Evolutionary conservation across 2,113 vertebrate genomes (phyloP).

Genomic region (Zingel zingel): DNA sequence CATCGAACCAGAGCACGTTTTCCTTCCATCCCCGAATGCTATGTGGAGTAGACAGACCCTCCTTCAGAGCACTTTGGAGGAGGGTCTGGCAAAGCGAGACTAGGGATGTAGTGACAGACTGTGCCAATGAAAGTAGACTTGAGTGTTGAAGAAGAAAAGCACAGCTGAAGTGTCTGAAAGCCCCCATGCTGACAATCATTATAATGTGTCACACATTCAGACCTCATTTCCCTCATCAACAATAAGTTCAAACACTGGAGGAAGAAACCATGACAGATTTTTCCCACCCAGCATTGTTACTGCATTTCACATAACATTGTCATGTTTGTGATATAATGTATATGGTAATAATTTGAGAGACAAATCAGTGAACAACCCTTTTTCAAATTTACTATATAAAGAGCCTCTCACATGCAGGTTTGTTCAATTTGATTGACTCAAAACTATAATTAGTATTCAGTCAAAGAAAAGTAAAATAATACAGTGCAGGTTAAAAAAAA

Average conservation of each 20-base stretch:
- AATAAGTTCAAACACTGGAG: slow-evolving; percentile 7
- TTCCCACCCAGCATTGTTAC: neutral
- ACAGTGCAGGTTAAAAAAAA: no score
- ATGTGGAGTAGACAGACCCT: no score
- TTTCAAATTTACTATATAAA: no score
- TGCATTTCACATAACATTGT: neutral
- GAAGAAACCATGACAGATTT: neutral
- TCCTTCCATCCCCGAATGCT: no score
- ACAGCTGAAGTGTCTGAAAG: slow-evolving; percentile 28
- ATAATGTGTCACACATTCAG: slow-evolving; percentile 43
- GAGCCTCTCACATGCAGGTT: neutral
- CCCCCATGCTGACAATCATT: neutral
- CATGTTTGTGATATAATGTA: neutral
- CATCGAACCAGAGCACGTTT: no score
- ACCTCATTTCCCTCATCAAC: slow-evolving; percentile 31
- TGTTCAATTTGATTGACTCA: neutral
- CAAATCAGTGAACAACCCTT: neutral
- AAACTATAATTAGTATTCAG: neutral
- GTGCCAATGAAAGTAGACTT: slow-evolving; percentile 39
- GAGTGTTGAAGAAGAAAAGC: slow-evolving; percentile 51
- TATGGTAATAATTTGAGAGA: neutral
- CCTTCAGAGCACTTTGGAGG: no score
- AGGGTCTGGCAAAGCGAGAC: no score
- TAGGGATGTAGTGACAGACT: slow-evolving; percentile 37
- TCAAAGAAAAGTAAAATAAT: no score